Evolutionary conservation across 2,797 vertebrate genomes (phyloP).

Genomic region (Australoheros facetus): DNA sequence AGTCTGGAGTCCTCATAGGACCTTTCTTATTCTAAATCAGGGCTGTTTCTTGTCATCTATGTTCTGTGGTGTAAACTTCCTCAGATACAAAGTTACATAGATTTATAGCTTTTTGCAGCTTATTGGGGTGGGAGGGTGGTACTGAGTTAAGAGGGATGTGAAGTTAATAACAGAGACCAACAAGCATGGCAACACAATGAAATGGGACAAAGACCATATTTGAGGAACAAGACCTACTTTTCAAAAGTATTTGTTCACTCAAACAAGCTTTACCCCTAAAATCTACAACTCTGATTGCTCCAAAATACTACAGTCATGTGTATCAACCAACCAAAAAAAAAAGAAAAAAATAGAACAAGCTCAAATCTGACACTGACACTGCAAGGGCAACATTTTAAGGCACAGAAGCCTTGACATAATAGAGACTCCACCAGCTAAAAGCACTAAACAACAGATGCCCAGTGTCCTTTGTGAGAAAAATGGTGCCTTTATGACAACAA

Average conservation of each 20-base stretch:
- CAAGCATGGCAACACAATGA: constrained; percentile 74
- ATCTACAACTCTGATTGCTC: constrained; percentile 56
- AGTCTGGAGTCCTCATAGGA: constrained; percentile 81
- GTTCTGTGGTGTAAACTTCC: constrained; percentile 70
- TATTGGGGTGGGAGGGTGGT: constrained; percentile 60
- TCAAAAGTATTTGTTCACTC: constrained; percentile 46
- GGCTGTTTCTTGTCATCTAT: constrained; percentile 67
- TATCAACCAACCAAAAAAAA: constrained; percentile 47
- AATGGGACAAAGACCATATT: constrained; percentile 60
- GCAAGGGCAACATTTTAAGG: constrained; percentile 84
- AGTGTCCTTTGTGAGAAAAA: constrained; percentile 75
- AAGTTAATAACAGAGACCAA: constrained; percentile 70
- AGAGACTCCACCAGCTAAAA: constrained; percentile 87
- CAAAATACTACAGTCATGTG: constrained; percentile 53
- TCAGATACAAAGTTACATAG: constrained; percentile 37
- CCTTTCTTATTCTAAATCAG: constrained; percentile 64
- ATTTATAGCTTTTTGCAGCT: constrained; percentile 75
- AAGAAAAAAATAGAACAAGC: constrained; percentile 16
- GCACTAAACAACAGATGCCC: constrained; percentile 82
- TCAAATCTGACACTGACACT: constrained; percentile 71
- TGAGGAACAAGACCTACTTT: constrained; percentile 60
- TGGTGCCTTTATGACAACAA: constrained; percentile 69
- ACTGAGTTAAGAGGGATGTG: constrained; percentile 54
- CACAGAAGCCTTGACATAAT: constrained; percentile 88
- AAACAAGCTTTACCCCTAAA: constrained; percentile 62